Conservation (phyloP, 2,113 vertebrate species). For the Parus major region DNA sequence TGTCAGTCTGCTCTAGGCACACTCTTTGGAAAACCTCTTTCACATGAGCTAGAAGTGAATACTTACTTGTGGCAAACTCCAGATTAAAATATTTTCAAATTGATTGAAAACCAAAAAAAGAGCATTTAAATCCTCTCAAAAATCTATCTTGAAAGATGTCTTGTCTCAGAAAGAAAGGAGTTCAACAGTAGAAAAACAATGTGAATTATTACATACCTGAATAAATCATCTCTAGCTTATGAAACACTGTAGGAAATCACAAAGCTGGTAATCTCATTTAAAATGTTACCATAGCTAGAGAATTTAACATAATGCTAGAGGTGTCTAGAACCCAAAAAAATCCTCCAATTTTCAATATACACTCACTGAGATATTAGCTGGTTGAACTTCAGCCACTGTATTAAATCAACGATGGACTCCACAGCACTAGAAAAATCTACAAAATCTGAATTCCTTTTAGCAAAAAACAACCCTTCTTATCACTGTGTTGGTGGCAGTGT, state of each 20-base stretch:
- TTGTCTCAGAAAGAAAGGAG: not conserved
- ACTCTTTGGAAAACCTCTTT: not conserved
- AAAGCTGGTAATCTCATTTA: not conserved
- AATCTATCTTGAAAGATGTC: not conserved
- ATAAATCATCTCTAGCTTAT: not conserved
- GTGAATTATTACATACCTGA: not conserved
- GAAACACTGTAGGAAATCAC: not conserved
- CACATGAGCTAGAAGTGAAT: not conserved
- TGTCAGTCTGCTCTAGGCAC: constrained; percentile 32
- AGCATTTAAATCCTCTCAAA: not conserved
- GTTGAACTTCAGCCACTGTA: not conserved
- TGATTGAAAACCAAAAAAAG: not conserved
- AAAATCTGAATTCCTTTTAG: not conserved
- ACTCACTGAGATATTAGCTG: not conserved
- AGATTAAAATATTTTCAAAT: not conserved
- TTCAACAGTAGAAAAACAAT: not conserved
- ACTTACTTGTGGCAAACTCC: not conserved
- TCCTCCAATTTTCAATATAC: not conserved
- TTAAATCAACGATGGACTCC: not conserved
- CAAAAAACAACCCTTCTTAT: not conserved
- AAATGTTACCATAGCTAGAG: not conserved
- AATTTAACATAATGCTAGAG: not conserved
- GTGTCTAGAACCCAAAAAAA: not conserved
- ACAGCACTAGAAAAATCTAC: not conserved
- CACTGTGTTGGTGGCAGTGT: not conserved